These are phyloP conservation scores for Parapristionchus giblindavisi DNA, from an alignment of 2,888 invertebrate genomes.

Conservation along the genomic window DNA sequence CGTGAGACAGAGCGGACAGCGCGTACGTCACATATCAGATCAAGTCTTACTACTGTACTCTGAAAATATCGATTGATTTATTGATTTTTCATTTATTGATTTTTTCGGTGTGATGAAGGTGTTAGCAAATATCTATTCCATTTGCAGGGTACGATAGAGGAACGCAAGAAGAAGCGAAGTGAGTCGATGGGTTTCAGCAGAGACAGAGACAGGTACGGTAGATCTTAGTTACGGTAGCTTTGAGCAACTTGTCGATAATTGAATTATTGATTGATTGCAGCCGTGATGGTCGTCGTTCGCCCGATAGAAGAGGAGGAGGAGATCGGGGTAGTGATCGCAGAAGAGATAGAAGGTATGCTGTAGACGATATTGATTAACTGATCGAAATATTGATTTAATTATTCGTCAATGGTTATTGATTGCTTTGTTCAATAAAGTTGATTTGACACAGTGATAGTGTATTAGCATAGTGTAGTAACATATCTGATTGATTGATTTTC, in stretches of 20 bases:
- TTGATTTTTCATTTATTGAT: conserved; percentile 7
- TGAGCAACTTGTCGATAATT: not conserved
- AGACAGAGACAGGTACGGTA: conserved; percentile 36
- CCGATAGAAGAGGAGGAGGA: conserved; percentile 41
- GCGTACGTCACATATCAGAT: conserved; percentile 20
- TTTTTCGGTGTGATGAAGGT: not conserved
- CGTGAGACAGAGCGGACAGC: conserved; percentile 32
- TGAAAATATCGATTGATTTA: conserved; percentile 7
- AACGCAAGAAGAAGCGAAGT: conserved; percentile 54
- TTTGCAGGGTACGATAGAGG: conserved; percentile 60
- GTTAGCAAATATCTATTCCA: too few species aligned
- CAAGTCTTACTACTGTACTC: conserved; percentile 26
- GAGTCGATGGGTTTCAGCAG: conserved; percentile 40
- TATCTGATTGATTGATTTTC: too few species aligned
- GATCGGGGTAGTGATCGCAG: conserved; percentile 40
- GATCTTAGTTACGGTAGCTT: conserved; percentile 24
- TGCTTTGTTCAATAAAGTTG: not conserved
- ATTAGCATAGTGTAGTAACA: too few species aligned
- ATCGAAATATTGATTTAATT: not conserved
- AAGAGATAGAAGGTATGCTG: conserved; percentile 39
- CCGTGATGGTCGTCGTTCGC: conserved; percentile 29
- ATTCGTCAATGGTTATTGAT: not conserved
- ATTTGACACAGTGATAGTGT: not conserved
- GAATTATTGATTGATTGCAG: not conserved
- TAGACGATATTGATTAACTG: too few species aligned